Evolutionary conservation across 2,888 invertebrate genomes (phyloP).

Genomic region (Oscheius onirici): DNA sequence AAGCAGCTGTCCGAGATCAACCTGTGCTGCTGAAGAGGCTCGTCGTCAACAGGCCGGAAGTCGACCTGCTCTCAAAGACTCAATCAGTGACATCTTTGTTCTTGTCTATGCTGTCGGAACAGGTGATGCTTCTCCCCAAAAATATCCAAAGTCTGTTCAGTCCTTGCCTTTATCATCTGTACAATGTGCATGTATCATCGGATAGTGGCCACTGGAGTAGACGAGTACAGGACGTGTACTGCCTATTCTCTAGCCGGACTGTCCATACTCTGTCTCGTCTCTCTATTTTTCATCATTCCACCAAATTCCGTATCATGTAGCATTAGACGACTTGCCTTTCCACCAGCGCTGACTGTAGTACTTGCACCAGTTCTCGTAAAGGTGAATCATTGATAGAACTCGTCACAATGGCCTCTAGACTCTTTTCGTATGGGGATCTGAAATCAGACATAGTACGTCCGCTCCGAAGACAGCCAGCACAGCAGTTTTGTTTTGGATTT

Average conservation of each 20-base stretch:
- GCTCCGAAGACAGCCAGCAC: not conserved
- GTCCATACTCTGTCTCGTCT: slow-evolving; percentile 52
- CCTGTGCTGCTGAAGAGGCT: slow-evolving; percentile 48
- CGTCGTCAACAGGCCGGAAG: slow-evolving; percentile 40
- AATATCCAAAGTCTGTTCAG: slow-evolving; percentile 16
- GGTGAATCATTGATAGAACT: not conserved
- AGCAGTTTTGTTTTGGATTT: slow-evolving; percentile 32
- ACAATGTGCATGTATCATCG: slow-evolving; percentile 64
- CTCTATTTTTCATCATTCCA: slow-evolving; percentile 60
- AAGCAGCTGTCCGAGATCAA: slow-evolving; percentile 53
- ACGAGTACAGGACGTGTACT: slow-evolving; percentile 58
- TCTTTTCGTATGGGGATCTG: slow-evolving; percentile 37
- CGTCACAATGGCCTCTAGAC: slow-evolving; percentile 3
- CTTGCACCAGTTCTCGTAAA: slow-evolving; percentile 62
- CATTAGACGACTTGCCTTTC: slow-evolving; percentile 51
- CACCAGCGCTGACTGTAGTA: slow-evolving; percentile 53
- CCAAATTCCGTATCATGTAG: slow-evolving; percentile 60
- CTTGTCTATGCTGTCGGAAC: slow-evolving; percentile 53
- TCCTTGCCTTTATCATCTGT: slow-evolving; percentile 53
- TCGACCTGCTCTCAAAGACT: slow-evolving; percentile 46
- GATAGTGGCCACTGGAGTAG: slow-evolving; percentile 47
- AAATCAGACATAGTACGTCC: slow-evolving; percentile 3
- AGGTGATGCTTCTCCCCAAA: slow-evolving; percentile 2
- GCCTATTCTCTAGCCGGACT: slow-evolving; percentile 54
- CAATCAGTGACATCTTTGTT: slow-evolving; percentile 48